These are phyloP conservation scores for Brenthis daphne DNA, from an alignment of 2,888 invertebrate genomes.

Conservation along the genomic window DNA sequence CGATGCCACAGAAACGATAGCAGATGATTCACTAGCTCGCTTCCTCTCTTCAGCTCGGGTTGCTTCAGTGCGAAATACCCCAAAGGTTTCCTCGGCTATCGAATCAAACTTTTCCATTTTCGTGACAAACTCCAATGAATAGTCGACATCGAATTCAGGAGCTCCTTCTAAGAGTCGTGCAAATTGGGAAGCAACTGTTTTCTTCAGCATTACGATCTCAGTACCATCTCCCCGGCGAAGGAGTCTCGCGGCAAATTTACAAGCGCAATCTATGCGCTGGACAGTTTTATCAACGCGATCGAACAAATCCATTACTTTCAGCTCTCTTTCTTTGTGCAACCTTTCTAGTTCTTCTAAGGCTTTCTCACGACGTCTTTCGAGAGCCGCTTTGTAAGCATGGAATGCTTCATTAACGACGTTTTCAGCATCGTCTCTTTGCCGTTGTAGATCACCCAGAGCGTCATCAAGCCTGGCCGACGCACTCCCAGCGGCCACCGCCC, in stretches of 20 bases:
- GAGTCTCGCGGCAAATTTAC: constrained; percentile 91
- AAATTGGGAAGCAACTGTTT: constrained; percentile 89
- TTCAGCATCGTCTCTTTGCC: constrained; percentile 92
- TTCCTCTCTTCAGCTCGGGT: constrained; percentile 81
- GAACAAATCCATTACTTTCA: constrained; percentile 94
- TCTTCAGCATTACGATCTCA: constrained; percentile 92
- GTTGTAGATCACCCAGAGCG: constrained; percentile 92
- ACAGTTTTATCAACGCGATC: constrained; percentile 92
- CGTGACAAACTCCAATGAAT: constrained; percentile 90
- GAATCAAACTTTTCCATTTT: constrained; percentile 90
- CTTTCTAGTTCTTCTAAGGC: constrained; percentile 87
- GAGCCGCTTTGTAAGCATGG: constrained; percentile 89
- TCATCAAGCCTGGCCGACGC: constrained; percentile 89
- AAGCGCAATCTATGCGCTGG: constrained; percentile 92
- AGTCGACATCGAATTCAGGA: constrained; percentile 90
- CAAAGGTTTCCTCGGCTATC: constrained; percentile 87
- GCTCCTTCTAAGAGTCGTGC: constrained; percentile 89
- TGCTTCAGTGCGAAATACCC: constrained; percentile 87
- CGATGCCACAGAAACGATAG: constrained; percentile 68
- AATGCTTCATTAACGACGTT: constrained; percentile 91
- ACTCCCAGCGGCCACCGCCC: constrained; percentile 89
- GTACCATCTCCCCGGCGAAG: constrained; percentile 92
- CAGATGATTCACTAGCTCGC: constrained; percentile 72
- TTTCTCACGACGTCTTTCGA: constrained; percentile 91
- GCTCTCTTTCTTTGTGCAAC: constrained; percentile 91